phyloP scores from a whole-genome alignment of 2,797 vertebrate species.

The Microctenopoma stevenorrisi region DNA sequence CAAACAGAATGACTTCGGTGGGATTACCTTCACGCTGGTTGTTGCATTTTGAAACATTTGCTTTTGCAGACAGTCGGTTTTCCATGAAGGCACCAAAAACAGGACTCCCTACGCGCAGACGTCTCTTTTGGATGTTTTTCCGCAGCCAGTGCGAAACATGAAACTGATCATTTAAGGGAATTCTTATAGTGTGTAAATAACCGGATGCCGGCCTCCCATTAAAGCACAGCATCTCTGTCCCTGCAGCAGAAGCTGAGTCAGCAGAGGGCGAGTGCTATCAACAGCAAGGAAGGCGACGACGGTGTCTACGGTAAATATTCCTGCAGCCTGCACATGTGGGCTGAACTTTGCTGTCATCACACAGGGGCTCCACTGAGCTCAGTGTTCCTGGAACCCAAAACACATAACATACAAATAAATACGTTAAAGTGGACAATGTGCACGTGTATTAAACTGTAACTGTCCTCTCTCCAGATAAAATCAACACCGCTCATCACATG shows the following conservation, averaged over 20 bases:
- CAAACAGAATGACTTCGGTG: not conserved
- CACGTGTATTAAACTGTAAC: conserved; percentile 38
- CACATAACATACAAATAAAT: conserved; percentile 18
- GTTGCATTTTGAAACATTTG: not conserved
- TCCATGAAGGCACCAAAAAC: conserved; percentile 14
- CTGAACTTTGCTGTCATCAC: conserved; percentile 36
- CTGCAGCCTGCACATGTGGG: conserved; percentile 9
- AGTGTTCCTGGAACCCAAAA: conserved; percentile 16
- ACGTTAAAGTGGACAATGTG: conserved; percentile 5
- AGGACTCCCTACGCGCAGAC: conserved; percentile 12
- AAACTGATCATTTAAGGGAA: conserved; percentile 19
- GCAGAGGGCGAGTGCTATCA: conserved; percentile 60
- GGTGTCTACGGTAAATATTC: conserved; percentile 79
- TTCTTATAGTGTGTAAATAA: conserved; percentile 10
- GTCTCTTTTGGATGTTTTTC: conserved; percentile 3
- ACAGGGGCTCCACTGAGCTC: conserved; percentile 26
- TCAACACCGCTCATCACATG: conserved; percentile 80
- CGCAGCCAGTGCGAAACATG: not conserved
- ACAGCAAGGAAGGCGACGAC: conserved; percentile 63
- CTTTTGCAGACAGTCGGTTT: not conserved
- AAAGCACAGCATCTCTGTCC: conserved; percentile 30
- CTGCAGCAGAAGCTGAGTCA: conserved; percentile 76
- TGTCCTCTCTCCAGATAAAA: conserved; percentile 73
- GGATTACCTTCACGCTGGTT: not conserved
- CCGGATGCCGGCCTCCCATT: not conserved